These are phyloP conservation scores for Carapus acus DNA, from an alignment of 2,797 vertebrate species.

Conservation along the genomic window DNA sequence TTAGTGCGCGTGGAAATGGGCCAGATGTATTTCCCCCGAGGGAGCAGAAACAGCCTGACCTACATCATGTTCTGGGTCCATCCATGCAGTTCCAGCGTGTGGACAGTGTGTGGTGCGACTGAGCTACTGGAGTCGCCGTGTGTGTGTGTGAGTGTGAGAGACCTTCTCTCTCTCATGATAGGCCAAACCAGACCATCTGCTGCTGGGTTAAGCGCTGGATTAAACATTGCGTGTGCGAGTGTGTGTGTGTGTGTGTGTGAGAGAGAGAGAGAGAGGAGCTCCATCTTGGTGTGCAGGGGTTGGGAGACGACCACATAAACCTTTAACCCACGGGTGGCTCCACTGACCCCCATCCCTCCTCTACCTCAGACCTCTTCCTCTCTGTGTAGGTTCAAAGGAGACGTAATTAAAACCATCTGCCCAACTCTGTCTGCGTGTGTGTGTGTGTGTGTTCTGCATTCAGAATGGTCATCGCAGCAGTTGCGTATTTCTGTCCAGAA, in stretches of 20 bases:
- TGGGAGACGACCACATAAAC: conserved; percentile 62
- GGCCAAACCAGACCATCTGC: conserved; percentile 69
- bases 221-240: conserved; percentile 38
- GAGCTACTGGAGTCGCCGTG: conserved; percentile 41
- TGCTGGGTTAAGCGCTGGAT: conserved; percentile 66
- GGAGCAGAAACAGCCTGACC: conserved; percentile 30
- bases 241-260: conserved; percentile 30
- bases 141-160: conserved; percentile 27
- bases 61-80: conserved; percentile 17
- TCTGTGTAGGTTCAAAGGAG: conserved; percentile 52
- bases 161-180: conserved; percentile 62
- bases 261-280: conserved; percentile 16
- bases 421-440: conserved; percentile 36
- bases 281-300: conserved; percentile 32
- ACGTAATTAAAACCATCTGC: conserved; percentile 73
- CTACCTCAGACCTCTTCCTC: conserved; percentile 28
- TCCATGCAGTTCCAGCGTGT: conserved; percentile 52
- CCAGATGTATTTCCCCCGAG: conserved; percentile 55
- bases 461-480: conserved; percentile 32
- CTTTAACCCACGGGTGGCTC: conserved; percentile 57
- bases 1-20: conserved; percentile 50
- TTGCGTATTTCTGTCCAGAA: conserved; percentile 18
- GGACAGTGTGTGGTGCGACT: conserved; percentile 63
- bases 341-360: conserved; percentile 42
- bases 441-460: conserved; percentile 39